Base-by-base conservation (phyloP, 1,140 invertebrate genomes). In the Pseudomyrmex cubaensis region DNA sequence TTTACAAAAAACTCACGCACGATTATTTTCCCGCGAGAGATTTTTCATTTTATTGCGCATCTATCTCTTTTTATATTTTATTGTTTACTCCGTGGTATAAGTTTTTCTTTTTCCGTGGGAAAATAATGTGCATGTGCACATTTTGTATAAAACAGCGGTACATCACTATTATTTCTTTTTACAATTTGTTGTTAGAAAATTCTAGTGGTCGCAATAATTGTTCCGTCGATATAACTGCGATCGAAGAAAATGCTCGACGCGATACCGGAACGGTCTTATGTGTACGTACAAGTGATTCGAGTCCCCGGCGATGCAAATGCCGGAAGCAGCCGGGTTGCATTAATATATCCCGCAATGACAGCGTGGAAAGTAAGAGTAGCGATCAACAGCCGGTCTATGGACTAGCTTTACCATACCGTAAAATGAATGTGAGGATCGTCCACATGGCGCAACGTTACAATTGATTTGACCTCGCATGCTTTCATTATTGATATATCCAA, bases 391-490 rank as follows among this genome's bases (percentile, higher is more conserved):
- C 46, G 44, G 57, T 61, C 57, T 74, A 57, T 56, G 46, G 57
- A 85, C 10, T 10, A 64, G 44, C 22, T 46, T 20, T 10, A 50
- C 5, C 0, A 35, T 59, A 54, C 44, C 48, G 73, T 56, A 56
- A 90, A 90, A 89, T 90, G 87, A 82, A 90, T 88, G 85, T 85
- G 90, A 84, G 89, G 82, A 85, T 78, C 74, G 84, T 57, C 83
- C 88, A 89, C 82, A 90, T 91, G 87, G 80, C 74, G 73, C 84
- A 35, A 84, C 88, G 86, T 90, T 90, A 90, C 87, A 91, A 92
- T 92, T 92, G 89, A 80, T 92, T 91, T 86, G 92, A 92, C 92
- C 90, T 92, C 92, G 91, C 80, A 83, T 74, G 76, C 84, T 88
- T 91, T 91, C 89, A 90, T 91, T 91, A 90, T 92, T 92, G 88